Conservation (phyloP, 2,797 vertebrate species). For the Schizopygopsis pylzovi region DNA sequence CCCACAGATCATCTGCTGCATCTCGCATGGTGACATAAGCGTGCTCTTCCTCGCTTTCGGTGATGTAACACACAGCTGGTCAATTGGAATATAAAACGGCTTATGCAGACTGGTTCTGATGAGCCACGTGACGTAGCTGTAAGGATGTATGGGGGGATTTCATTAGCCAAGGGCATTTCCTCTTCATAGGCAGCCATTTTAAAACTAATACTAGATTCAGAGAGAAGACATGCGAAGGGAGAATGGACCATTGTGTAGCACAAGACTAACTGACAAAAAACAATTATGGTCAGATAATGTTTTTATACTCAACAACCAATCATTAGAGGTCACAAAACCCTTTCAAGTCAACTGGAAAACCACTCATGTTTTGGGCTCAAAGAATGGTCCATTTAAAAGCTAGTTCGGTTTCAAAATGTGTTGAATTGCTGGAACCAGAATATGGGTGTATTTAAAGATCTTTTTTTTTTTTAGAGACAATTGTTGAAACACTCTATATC, state of each 20-base stretch:
- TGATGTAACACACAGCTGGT: conserved; percentile 77
- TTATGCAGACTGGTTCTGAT: conserved; percentile 53
- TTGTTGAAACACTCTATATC: background rate
- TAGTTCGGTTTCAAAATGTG: background rate
- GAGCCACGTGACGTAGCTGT: conserved; percentile 38
- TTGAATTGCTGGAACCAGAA: background rate
- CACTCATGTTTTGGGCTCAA: background rate
- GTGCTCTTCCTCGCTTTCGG: conserved; percentile 9
- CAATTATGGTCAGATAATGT: conserved; percentile 37
- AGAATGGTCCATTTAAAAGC: background rate
- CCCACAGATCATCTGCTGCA: conserved; percentile 39
- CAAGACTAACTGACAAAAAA: conserved; percentile 21
- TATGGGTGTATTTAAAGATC: background rate
- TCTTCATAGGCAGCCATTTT: conserved; percentile 50
- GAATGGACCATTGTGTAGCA: conserved; percentile 2
- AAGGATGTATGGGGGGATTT: background rate
- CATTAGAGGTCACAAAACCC: conserved; percentile 23
- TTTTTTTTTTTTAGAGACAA: background rate
- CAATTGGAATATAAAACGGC: conserved; percentile 68
- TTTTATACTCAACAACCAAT: background rate
- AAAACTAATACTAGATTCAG: conserved; percentile 47
- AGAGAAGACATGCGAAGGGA: background rate
- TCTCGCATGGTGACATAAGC: conserved; percentile 25
- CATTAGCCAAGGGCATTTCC: conserved; percentile 15
- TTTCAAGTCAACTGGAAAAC: background rate